Conservation (phyloP, 2,113 vertebrate species). For the Elephas maximus region DNA sequence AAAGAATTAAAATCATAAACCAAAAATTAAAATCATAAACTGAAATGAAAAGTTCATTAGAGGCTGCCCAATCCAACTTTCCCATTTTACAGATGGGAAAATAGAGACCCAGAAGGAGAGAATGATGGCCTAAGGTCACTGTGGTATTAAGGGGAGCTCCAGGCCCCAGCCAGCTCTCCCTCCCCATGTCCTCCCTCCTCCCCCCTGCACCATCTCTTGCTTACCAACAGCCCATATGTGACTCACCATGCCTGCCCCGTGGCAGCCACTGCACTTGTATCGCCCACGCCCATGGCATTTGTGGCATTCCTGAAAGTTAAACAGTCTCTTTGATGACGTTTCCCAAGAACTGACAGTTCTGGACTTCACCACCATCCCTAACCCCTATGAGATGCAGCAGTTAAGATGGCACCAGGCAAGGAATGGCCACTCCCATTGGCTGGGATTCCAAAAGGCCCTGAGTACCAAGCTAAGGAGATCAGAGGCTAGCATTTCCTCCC, state of each 20-base stretch:
- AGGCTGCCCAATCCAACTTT: neutral
- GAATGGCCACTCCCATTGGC: neutral
- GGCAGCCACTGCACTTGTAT: slow-evolving; percentile 84
- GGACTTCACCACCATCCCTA: neutral
- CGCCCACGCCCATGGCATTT: slow-evolving; percentile 86
- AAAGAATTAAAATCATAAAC: neutral
- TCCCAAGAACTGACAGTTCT: neutral
- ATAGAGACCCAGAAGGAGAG: neutral
- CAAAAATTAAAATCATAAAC: neutral
- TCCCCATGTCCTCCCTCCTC: accelerated
- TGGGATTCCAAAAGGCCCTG: neutral
- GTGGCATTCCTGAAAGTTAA: slow-evolving; percentile 87
- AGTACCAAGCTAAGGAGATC: neutral
- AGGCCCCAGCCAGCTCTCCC: neutral
- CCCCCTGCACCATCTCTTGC: neutral
- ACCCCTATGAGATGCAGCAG: neutral
- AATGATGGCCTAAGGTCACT: neutral
- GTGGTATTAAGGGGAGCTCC: neutral
- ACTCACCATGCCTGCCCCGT: slow-evolving; percentile 87
- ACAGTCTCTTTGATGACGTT: neutral
- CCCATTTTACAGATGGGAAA: slow-evolving; percentile 30
- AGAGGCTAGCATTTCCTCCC: accelerated
- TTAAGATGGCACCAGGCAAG: neutral
- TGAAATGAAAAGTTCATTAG: neutral
- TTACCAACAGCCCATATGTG: accelerated